Percentiles rank a stretch among this genome's conserved stretches.
Conservation (phyloP, 1,140 invertebrate species). For the Caerostris darwini region DNA sequence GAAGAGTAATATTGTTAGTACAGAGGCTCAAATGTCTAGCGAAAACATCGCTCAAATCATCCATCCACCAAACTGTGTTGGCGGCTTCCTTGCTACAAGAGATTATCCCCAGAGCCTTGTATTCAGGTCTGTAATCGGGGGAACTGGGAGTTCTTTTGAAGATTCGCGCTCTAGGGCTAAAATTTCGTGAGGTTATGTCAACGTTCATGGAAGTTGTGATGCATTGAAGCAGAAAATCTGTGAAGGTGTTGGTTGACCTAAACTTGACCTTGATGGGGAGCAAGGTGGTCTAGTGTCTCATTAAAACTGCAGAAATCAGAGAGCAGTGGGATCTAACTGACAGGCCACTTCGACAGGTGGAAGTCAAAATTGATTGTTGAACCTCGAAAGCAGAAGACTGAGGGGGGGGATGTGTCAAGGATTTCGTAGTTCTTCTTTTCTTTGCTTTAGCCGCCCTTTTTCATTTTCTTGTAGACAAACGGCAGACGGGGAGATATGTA, state of each 20-base stretch:
- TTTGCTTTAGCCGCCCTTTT: constrained; percentile 15
- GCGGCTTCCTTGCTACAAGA: neutral
- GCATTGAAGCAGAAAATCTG: constrained; percentile 62
- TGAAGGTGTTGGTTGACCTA: constrained; percentile 69
- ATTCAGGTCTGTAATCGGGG: neutral
- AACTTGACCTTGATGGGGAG: constrained; percentile 58
- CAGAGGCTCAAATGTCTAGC: constrained; percentile 54
- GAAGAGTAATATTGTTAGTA: constrained; percentile 13
- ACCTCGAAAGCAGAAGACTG: neutral
- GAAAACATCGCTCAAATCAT: neutral
- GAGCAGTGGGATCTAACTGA: constrained; percentile 57
- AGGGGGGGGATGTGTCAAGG: constrained; percentile 50
- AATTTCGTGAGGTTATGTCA: constrained; percentile 66
- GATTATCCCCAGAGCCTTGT: constrained; percentile 33
- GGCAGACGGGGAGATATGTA: constrained; percentile 59
- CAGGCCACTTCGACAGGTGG: constrained; percentile 74
- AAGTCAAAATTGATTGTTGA: constrained; percentile 75
- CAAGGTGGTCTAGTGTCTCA: constrained; percentile 55
- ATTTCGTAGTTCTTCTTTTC: constrained; percentile 9
- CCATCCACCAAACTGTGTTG: neutral
- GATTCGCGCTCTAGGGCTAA: constrained; percentile 26
- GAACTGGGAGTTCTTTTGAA: constrained; percentile 1
- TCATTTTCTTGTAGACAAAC: constrained; percentile 49
- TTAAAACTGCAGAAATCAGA: constrained; percentile 66
- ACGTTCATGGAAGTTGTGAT: constrained; percentile 29